Evolutionary conservation across 2,888 invertebrate species (phyloP).

Genomic region (Camponotus fellah): DNA sequence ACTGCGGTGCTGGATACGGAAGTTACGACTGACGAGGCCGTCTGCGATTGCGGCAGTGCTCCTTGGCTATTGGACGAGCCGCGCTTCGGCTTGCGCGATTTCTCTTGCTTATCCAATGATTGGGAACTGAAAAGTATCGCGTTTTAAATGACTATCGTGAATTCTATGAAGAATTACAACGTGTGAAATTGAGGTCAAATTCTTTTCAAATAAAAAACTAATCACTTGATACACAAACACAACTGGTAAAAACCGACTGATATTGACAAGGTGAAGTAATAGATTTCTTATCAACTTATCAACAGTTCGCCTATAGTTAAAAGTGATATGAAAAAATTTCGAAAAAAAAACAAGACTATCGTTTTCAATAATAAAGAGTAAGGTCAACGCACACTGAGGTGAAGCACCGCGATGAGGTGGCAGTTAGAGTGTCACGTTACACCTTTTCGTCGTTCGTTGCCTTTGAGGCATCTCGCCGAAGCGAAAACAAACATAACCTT

Average conservation of each 20-base stretch:
- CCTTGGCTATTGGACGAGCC: slow-evolving; percentile 80
- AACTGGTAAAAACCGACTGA: neutral
- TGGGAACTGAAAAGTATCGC: slow-evolving; percentile 83
- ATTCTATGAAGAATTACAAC: neutral
- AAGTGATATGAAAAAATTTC: neutral
- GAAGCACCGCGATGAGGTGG: neutral
- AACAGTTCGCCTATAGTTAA: neutral
- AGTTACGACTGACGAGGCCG: slow-evolving; percentile 70
- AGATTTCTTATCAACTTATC: neutral
- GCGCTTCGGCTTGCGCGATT: slow-evolving; percentile 81
- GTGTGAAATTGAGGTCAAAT: neutral
- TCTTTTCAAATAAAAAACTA: neutral
- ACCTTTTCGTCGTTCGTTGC: slow-evolving; percentile 73
- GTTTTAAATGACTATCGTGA: neutral
- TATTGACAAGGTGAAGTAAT: neutral
- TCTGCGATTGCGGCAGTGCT: slow-evolving; percentile 66
- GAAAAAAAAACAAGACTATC: neutral
- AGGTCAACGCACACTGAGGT: slow-evolving; percentile 21
- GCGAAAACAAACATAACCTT: slow-evolving; percentile 80
- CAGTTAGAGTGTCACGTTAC: slow-evolving; percentile 71
- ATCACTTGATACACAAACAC: neutral
- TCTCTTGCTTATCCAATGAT: slow-evolving; percentile 86
- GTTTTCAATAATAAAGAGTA: neutral
- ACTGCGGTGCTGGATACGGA: slow-evolving; percentile 77
- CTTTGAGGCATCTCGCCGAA: slow-evolving; percentile 71